Evolutionary conservation across 2,888 invertebrate genomes (phyloP), one percentile per base, ranked within the genome.

Genomic region (Sminthurides aquaticus): DNA sequence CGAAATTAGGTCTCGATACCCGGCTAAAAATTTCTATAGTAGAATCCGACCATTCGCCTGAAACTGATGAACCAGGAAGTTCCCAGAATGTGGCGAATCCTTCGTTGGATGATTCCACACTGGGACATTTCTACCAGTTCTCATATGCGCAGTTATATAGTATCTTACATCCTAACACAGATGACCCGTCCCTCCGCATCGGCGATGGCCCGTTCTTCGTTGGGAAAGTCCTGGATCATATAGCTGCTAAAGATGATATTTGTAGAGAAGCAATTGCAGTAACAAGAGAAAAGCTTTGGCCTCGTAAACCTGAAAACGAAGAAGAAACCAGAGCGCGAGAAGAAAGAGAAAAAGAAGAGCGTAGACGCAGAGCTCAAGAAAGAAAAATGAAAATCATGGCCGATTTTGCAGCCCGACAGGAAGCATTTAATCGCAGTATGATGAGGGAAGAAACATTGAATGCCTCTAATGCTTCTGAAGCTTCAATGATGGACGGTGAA

Each of bases 151-250:
- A 66, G 29, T 57, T 66, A 2, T 66, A 64, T 52, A 49, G 55
- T n/a, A n/a, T 60, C 15, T 26, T 66, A 20, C 15, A 58, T 26
- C 66, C 58, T 28, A 49, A 59, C 2, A 11, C 55, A 15, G 55
- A 48, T 62, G 58, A 67, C n/a, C 61, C 66, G 2, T 3, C 29
- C 57, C 79, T 79, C 26, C 78, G 83, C 27, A 83, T 87, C 49
- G 96, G 95, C 2, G 93, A 95, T 79, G 95, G 95, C 0, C 87
- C 91, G 0, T 87, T 86, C 79, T 95, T 91, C 80, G 87, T 96
- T 70, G 88, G 87, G 0, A 86, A 86, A 75, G 81, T 95, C 67
- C 80, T 96, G 67, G 86, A 87, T 61, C 87, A 87, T 78, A 86
- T 92, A 71, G 84, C 87, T 3, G 82, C 83, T 57, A 79, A 87